Evolutionary conservation across 1,140 invertebrate genomes (phyloP).

Genomic region (Papilio machaon): DNA sequence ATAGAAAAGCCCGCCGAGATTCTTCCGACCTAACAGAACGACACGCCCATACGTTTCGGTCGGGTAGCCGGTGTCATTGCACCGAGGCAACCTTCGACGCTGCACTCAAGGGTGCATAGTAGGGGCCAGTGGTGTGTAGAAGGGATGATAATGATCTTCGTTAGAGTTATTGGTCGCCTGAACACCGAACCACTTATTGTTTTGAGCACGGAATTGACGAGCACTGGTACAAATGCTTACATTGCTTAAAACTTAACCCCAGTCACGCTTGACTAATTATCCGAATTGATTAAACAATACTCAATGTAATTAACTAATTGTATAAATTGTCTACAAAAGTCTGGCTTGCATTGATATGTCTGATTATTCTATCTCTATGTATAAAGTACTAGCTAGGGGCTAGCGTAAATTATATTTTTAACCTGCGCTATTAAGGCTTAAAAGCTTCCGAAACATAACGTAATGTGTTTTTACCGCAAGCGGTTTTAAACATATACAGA

Average conservation of each 20-base stretch:
- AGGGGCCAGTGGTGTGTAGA: slow-evolving; percentile 54
- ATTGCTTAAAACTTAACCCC: slow-evolving; percentile 14
- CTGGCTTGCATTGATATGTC: background rate
- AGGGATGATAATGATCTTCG: slow-evolving; percentile 75
- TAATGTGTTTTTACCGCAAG: slow-evolving; percentile 27
- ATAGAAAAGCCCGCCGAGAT: slow-evolving; percentile 53
- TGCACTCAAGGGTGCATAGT: slow-evolving; percentile 79
- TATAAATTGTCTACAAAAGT: background rate
- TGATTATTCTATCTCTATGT: background rate
- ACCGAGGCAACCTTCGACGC: slow-evolving; percentile 74
- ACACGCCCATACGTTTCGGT: slow-evolving; percentile 52
- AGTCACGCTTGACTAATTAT: background rate
- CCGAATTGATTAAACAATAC: background rate
- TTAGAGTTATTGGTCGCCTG: slow-evolving; percentile 59
- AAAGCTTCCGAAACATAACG: slow-evolving; percentile 31
- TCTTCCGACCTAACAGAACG: slow-evolving; percentile 45
- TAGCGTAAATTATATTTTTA: slow-evolving; percentile 26
- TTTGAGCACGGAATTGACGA: slow-evolving; percentile 29
- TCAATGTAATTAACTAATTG: background rate
- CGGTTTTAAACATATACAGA: slow-evolving; percentile 16
- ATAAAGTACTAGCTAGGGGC: background rate
- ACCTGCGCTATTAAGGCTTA: slow-evolving; percentile 14
- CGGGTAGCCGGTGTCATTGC: slow-evolving; percentile 73
- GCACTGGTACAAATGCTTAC: slow-evolving; percentile 21
- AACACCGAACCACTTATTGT: slow-evolving; percentile 34